These are phyloP conservation scores for Saccopteryx bilineata DNA, from an alignment of 2,113 vertebrate genomes.

Conservation along the genomic window DNA sequence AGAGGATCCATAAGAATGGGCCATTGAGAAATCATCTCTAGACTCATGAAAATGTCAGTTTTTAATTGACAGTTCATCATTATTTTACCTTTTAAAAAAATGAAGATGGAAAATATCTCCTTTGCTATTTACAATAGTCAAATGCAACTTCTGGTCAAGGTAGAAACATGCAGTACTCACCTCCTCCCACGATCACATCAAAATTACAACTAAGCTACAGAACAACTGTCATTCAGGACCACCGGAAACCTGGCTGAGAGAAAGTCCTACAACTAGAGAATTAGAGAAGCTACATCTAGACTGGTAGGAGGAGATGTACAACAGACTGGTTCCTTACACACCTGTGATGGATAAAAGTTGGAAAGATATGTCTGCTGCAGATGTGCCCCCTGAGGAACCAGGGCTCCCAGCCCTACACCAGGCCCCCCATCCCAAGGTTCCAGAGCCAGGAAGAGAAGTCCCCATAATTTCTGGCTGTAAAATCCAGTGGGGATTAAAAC, in stretches of 20 bases:
- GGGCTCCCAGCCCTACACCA: neutral
- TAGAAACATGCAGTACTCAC: neutral
- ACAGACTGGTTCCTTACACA: neutral
- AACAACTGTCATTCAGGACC: neutral
- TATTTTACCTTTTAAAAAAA: slow-evolving; percentile 42
- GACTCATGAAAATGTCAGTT: neutral
- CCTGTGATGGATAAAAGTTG: neutral
- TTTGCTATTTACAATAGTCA: slow-evolving; percentile 39
- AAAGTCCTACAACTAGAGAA: neutral
- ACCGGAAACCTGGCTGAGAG: neutral
- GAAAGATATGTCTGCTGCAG: neutral
- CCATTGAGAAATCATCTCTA: slow-evolving; percentile 44
- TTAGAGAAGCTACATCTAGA: neutral
- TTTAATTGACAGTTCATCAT: slow-evolving; percentile 27
- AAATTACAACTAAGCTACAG: neutral
- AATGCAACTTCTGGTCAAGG: neutral
- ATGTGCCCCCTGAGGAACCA: neutral
- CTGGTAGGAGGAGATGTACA: neutral
- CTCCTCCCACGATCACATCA: neutral
- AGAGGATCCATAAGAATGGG: neutral
- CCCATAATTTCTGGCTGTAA: neutral
- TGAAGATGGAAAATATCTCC: neutral
- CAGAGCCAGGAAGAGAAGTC: neutral
- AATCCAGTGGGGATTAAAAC: neutral
- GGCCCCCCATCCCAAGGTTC: neutral